phyloP scores from a whole-genome alignment of 2,113 vertebrate genomes.

The Bolborhynchus lineola region DNA sequence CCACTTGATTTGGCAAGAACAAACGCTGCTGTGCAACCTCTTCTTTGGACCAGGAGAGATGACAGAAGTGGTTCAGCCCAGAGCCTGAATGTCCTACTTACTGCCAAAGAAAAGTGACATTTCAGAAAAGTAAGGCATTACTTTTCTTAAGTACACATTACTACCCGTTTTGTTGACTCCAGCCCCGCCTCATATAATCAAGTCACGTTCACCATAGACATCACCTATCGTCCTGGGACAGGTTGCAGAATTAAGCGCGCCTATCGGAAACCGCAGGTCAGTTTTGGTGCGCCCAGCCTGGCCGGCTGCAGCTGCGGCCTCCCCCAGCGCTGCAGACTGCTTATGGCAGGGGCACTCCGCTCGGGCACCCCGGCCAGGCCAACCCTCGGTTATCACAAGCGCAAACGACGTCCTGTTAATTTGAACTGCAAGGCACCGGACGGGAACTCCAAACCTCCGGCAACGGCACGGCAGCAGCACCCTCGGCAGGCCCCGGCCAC shows the following conservation, averaged over 20 bases:
- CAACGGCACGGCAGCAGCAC: too few species aligned
- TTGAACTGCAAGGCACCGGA: neutral
- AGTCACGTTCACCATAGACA: fast-evolving
- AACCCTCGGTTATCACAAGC: fast-evolving
- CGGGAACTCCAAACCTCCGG: neutral
- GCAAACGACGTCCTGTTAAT: neutral
- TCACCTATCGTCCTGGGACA: neutral
- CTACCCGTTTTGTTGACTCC: neutral
- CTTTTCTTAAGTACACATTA: fast-evolving
- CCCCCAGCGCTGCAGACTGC: neutral
- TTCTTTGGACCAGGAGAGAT: neutral
- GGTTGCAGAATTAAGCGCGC: neutral
- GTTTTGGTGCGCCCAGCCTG: fast-evolving
- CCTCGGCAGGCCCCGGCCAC: too few species aligned
- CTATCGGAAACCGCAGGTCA: fast-evolving
- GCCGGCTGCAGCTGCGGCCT: fast-evolving
- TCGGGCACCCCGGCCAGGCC: neutral
- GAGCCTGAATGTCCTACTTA: neutral
- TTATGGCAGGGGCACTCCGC: too few species aligned
- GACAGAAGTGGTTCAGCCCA: neutral
- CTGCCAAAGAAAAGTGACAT: neutral
- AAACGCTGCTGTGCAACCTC: neutral
- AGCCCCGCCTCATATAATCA: fast-evolving
- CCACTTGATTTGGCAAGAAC: neutral
- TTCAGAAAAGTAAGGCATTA: neutral